Conservation (phyloP, 2,113 vertebrate species). For the Urocolius indicus region DNA sequence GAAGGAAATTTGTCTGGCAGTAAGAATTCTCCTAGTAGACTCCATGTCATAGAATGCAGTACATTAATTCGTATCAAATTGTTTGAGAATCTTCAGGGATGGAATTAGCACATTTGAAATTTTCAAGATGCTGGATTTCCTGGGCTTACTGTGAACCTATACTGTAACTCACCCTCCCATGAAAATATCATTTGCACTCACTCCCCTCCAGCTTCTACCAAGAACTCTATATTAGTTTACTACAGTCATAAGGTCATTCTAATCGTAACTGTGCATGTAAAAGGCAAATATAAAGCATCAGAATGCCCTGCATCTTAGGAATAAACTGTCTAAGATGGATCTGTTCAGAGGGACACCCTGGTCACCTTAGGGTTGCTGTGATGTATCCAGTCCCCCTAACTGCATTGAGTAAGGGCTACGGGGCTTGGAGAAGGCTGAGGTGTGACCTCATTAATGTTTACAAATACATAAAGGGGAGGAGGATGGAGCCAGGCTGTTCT, state of each 20-base stretch:
- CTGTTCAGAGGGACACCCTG: background rate
- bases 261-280: background rate
- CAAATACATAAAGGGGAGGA: too few relatives aligned
- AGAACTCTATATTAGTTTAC: background rate
- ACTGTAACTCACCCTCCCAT: background rate
- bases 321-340: background rate
- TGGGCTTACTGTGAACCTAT: background rate
- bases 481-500: too few relatives aligned
- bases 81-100: background rate
- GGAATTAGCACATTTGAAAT: background rate
- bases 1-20: background rate
- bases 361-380: fast-evolving
- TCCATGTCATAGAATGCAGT: background rate
- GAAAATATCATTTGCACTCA: background rate
- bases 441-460: too few relatives aligned
- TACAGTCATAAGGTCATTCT: background rate
- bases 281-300: background rate
- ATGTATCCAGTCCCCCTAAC: background rate
- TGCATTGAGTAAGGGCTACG: background rate
- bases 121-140: background rate
- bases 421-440: too few relatives aligned
- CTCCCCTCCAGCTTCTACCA: background rate
- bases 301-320: background rate
- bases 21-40: background rate
- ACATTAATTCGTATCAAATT: background rate